Base-by-base conservation (phyloP, 2,888 invertebrate genomes). In the Diplazon laetatorius region DNA sequence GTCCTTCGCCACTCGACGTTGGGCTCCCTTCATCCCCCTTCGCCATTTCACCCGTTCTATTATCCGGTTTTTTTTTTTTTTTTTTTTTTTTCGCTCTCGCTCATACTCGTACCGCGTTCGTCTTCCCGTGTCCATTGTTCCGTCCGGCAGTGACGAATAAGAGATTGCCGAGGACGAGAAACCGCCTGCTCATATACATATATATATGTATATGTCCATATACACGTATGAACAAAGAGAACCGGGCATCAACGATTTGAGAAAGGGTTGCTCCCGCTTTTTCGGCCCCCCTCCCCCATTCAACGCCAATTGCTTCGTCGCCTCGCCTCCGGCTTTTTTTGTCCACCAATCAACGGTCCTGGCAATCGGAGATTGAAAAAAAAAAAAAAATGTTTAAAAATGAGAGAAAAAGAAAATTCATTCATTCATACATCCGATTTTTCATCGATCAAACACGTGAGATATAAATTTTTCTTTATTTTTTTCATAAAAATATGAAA, bases 61-160 rank as follows among this genome's bases (percentile, higher is more conserved):
- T 76, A 76, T 76, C 70, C 76, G 63, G 76, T 70, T 76, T 70
- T n/a, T n/a, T n/a, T n/a, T n/a, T n/a, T n/a, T n/a, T n/a, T n/a
- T n/a, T n/a, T n/a, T n/a, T n/a, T n/a, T n/a, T n/a, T n/a, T n/a
- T n/a, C n/a, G n/a, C n/a, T n/a, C n/a, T 52, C 62, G 35, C 60
- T 68, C 55, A 69, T 46, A 20, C 39, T 52, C 50, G 30, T 35
- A n/a, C 65, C 52, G 65, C 62, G 62, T 63, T 39, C n/a, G n/a
- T n/a, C n/a, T n/a, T 63, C 48, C 62, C 25, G 70, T 14, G 65
- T 65, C 70, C 70, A 76, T 76, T 76, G 76, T 76, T 57, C 65
- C 39, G 22, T 70, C 48, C 63, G 69, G 22, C 75, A 39, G 55
- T 50, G 57, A 70, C 69, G 76, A 69, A 76, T 76, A 70, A 71